Conservation (phyloP, 2,888 invertebrate species). For the Biston stratarius region DNA sequence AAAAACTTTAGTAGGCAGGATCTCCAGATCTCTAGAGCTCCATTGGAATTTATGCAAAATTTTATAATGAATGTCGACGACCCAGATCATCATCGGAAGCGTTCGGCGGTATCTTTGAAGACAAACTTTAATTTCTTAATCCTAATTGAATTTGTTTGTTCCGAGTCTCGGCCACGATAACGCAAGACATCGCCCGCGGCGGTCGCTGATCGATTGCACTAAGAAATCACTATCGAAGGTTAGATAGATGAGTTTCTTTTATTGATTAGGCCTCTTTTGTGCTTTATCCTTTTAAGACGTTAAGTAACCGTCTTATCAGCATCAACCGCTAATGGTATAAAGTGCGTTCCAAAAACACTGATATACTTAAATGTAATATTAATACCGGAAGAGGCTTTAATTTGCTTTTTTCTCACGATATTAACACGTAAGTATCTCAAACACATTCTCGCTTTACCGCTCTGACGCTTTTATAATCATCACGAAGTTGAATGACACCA, state of each 20-base stretch:
- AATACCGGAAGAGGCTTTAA: slow-evolving; percentile 41
- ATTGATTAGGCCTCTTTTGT: slow-evolving; percentile 65
- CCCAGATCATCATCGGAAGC: slow-evolving; percentile 67
- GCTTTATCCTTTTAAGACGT: slow-evolving; percentile 62
- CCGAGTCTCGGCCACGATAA: slow-evolving; percentile 68
- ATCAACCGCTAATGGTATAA: slow-evolving; percentile 41
- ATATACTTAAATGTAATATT: slow-evolving; percentile 35
- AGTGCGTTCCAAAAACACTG: slow-evolving; percentile 24
- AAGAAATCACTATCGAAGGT: slow-evolving; percentile 63
- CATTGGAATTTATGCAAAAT: slow-evolving; percentile 60
- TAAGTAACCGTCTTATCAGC: slow-evolving; percentile 49
- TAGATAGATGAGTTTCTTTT: slow-evolving; percentile 64
- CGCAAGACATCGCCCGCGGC: slow-evolving; percentile 61
- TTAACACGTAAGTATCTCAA: slow-evolving; percentile 44
- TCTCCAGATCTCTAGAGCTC: slow-evolving; percentile 54
- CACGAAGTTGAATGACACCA: slow-evolving; percentile 51
- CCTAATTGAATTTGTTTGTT: slow-evolving; percentile 86
- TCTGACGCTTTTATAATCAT: slow-evolving; percentile 55
- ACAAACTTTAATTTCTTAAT: slow-evolving; percentile 80
- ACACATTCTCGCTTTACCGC: slow-evolving; percentile 48
- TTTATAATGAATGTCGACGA: slow-evolving; percentile 67
- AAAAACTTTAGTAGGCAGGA: slow-evolving; percentile 49
- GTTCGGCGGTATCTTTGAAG: slow-evolving; percentile 74
- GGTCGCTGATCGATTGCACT: slow-evolving; percentile 69
- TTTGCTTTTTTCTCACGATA: slow-evolving; percentile 51